These are phyloP conservation scores for Hyposmocoma kahamanoa DNA, from an alignment of 1,140 invertebrate species.

Conservation along the genomic window DNA sequence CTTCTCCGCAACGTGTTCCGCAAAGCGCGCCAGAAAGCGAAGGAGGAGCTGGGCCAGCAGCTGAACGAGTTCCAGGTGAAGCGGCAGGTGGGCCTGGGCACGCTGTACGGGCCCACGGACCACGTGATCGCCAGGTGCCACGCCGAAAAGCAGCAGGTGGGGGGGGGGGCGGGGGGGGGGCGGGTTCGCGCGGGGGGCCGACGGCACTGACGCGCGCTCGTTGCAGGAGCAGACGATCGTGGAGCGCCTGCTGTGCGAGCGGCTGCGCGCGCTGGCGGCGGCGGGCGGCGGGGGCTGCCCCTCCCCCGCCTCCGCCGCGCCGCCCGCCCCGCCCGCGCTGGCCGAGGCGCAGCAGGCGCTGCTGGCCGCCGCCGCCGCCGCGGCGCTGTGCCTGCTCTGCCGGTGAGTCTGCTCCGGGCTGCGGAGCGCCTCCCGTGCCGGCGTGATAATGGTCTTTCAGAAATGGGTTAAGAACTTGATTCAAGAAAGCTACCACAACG, in stretches of 20 bases:
- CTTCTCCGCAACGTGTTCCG: conserved; percentile 90
- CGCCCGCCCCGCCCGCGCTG: conserved; percentile 7
- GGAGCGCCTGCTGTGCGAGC: conserved; percentile 40
- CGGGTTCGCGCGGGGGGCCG: background rate
- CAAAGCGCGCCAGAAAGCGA: conserved; percentile 88
- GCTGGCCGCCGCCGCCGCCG: conserved; percentile 37
- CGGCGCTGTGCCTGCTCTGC: conserved; percentile 43
- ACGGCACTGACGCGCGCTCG: background rate
- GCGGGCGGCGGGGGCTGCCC: conserved; percentile 8
- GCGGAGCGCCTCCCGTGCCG: no score
- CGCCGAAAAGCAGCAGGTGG: conserved; percentile 86
- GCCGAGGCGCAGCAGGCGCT: conserved; percentile 15
- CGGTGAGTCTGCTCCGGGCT: conserved; percentile 23
- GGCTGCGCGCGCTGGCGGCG: conserved; percentile 20
- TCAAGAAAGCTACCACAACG: no score
- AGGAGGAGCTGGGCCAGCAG: conserved; percentile 90
- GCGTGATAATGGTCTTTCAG: no score
- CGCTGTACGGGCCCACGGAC: conserved; percentile 92
- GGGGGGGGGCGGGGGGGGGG: background rate
- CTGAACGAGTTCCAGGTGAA: conserved; percentile 92
- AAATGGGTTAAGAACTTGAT: no score
- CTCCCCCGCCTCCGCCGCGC: conserved; percentile 1
- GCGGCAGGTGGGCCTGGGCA: conserved; percentile 90
- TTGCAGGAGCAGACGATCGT: conserved; percentile 44
- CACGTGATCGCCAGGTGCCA: conserved; percentile 85